A percentile compares a stretch with the other conserved stretches of the same genome.
Evolutionary conservation across 2,888 invertebrate species (phyloP).

Genomic region (Seira musarum): DNA sequence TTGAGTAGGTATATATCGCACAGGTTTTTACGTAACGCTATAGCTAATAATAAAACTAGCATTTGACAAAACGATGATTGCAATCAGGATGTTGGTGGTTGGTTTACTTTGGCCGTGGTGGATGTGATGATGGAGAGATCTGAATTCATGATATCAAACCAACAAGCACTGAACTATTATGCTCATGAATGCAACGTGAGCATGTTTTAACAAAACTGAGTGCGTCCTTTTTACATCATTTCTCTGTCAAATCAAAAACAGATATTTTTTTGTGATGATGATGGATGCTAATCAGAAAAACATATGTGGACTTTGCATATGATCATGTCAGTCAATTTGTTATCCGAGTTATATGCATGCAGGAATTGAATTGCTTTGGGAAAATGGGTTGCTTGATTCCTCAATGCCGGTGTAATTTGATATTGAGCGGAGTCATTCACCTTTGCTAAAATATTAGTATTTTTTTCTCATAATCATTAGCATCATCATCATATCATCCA

Average conservation of each 20-base stretch:
- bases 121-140: neutral
- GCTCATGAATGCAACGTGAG: neutral
- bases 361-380: no score
- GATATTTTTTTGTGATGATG: neutral
- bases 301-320: neutral
- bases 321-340: neutral
- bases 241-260: neutral
- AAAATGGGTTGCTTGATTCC: neutral
- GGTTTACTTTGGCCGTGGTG: neutral
- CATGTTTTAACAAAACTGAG: neutral
- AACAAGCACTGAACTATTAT: neutral
- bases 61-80: neutral
- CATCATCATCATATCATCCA: neutral
- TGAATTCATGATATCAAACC: no score
- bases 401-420: neutral
- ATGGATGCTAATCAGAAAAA: neutral
- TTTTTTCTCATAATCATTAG: conserved; percentile 2
- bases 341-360: neutral
- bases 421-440: conserved; percentile 29
- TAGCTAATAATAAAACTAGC: neutral
- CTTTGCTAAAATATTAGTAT: neutral
- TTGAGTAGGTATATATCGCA: neutral
- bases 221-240: neutral
- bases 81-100: neutral
- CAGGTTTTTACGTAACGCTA: neutral